phyloP scores from a whole-genome alignment of 2,113 vertebrate species.

The Zingel zingel region DNA sequence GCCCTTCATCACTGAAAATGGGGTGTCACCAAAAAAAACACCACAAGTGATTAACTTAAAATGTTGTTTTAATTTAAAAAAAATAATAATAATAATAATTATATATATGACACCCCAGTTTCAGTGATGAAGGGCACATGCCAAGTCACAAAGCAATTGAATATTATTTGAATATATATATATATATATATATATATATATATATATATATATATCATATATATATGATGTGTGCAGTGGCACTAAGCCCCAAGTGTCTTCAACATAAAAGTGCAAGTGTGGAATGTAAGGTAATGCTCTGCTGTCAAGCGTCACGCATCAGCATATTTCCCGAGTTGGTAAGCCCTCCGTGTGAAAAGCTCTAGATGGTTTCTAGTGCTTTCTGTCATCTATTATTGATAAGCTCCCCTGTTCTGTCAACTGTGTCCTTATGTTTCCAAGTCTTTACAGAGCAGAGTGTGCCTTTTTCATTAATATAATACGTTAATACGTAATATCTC shows the following conservation, averaged over 20 bases:
- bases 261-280: slow-evolving; percentile 48
- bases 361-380: slow-evolving; percentile 65
- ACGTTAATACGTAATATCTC: slow-evolving; percentile 31
- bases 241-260: slow-evolving; percentile 19
- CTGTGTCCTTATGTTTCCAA: slow-evolving; percentile 61
- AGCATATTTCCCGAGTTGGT: slow-evolving; percentile 64
- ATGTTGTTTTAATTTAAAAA: slow-evolving; percentile 4
- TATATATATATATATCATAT: too few species aligned
- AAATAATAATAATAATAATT: too few species aligned
- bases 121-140: too few species aligned
- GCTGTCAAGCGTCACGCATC: slow-evolving; percentile 37
- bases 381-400: slow-evolving; percentile 79
- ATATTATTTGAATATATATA: too few species aligned
- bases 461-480: slow-evolving; percentile 44
- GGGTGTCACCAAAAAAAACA: background rate
- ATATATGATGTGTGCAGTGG: background rate
- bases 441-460: slow-evolving; percentile 38
- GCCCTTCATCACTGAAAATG: slow-evolving; percentile 21
- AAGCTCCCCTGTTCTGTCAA: slow-evolving; percentile 62
- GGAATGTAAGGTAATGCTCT: slow-evolving; percentile 40
- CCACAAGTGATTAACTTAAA: slow-evolving; percentile 2
- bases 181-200: too few species aligned
- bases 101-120: too few species aligned
- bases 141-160: too few species aligned
- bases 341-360: slow-evolving; percentile 66